Base-by-base conservation (phyloP, 2,113 vertebrate species). In the Nothocercus julius region DNA sequence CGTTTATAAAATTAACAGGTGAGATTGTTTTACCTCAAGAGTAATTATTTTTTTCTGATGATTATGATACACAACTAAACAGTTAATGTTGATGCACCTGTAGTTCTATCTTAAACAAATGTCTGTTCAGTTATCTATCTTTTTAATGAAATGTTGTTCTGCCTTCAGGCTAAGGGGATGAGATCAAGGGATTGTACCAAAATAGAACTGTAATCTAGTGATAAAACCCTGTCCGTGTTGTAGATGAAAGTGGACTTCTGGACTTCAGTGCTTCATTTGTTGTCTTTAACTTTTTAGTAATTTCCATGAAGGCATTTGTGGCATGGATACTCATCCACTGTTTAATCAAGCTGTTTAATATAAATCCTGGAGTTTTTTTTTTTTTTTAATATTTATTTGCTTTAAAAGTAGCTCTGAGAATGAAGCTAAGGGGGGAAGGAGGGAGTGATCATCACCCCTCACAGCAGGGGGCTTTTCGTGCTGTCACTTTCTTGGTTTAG, bases 111-210 rank as follows among this genome's bases (percentile, higher is more conserved):
- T 49, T 81, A 12, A 6, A 51, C 32, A 45, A 81, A 56, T 56
- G 61, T 91, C 38, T 82, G 11, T 85, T 92, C 7, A 15, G 36
- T 66, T 87, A 45, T 69, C 75, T 70, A 78, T 13, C 42, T 90
- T 93, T 93, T 89, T 87, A 85, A 92, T 94, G 32, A 94, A 79
- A 84, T 78, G 47, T 94, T 86, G 38, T 93, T 86, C 78, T 87
- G 11, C 62, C 90, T 93, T 93, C 32, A 84, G 53, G 69, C 34
- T 85, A 58, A 93, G 45, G 64, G 58, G 67, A 82, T 93, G 67
- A 87, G 70, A 87, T 92, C 63, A 91, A 89, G 87, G 78, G 84
- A 85, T 87, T 93, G 32, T 89, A 89, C 75, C 30, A 93, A 54
- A 92, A 91, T 85, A 85, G 87, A 92, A 80, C 54, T 67, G 18